Evolutionary conservation across 1,140 invertebrate species (phyloP).

Genomic region (Drosophila varians): DNA sequence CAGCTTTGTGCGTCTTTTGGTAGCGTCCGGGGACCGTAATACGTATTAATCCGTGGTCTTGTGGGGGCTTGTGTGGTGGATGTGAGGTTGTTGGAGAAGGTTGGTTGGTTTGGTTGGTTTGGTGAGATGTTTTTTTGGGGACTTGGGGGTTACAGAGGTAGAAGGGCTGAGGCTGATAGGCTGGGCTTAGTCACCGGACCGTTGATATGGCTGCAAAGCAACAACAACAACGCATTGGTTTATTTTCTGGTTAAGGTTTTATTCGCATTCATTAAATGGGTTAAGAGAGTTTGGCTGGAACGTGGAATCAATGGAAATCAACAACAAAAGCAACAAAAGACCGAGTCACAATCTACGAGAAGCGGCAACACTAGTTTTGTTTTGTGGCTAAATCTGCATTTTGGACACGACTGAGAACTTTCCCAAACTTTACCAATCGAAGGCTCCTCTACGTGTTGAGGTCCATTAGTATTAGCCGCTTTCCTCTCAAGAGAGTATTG

Average conservation of each 20-base stretch:
- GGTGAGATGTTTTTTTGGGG: constrained; percentile 34
- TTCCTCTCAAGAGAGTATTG: not conserved
- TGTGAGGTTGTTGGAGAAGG: constrained; percentile 15
- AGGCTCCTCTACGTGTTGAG: too few relatives aligned
- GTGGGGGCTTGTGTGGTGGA: constrained; percentile 6
- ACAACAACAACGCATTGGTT: constrained; percentile 66
- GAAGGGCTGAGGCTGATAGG: constrained; percentile 45
- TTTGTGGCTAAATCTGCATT: too few relatives aligned
- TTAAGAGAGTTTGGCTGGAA: constrained; percentile 16
- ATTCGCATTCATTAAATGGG: constrained; percentile 11
- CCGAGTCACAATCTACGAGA: constrained; percentile 2
- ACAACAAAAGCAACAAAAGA: constrained; percentile 26
- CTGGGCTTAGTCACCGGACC: constrained; percentile 83
- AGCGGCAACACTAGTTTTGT: constrained; percentile 12
- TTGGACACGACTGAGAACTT: too few relatives aligned
- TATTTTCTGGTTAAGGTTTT: constrained; percentile 14
- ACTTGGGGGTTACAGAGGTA: constrained; percentile 25
- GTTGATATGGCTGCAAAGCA: constrained; percentile 83
- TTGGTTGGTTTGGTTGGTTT: constrained; percentile 9
- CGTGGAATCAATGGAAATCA: constrained; percentile 60
- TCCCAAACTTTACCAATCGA: too few relatives aligned
- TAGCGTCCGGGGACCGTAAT: not conserved
- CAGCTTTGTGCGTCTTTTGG: constrained; percentile 13
- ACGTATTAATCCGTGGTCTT: not conserved
- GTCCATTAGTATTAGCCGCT: too few relatives aligned